These are phyloP conservation scores for Solen grandis DNA, from an alignment of 1,140 invertebrate genomes.

Conservation along the genomic window DNA sequence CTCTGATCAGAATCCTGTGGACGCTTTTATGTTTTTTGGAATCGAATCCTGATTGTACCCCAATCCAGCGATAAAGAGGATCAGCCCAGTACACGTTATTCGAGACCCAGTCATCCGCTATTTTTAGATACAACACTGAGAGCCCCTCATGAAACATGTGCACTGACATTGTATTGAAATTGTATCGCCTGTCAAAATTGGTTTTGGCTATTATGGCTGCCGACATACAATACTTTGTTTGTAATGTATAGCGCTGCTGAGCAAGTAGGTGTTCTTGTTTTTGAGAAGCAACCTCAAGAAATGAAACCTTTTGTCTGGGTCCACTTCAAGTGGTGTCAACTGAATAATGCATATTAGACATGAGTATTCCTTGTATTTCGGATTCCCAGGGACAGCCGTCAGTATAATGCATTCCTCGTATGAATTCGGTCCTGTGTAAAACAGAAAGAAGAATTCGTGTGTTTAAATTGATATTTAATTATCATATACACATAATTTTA, in stretches of 20 bases:
- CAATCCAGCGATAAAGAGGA: constrained; percentile 26
- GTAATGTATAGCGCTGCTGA: constrained; percentile 1
- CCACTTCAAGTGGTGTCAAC: no score
- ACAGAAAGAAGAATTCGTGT: no score
- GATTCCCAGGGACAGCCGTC: no score
- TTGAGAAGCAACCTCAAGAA: no score
- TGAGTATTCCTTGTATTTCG: no score
- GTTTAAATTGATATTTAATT: no score
- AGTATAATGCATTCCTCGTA: no score
- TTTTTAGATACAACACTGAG: background rate
- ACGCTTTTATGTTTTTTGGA: background rate
- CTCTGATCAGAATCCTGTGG: constrained; percentile 4
- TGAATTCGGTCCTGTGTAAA: no score
- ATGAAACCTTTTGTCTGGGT: no score
- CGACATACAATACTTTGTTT: constrained; percentile 10
- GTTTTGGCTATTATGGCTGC: background rate
- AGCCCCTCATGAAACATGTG: constrained; percentile 7
- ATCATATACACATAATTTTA: no score
- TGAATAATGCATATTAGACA: no score
- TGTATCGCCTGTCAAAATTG: background rate
- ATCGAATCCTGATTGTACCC: background rate
- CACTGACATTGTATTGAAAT: background rate
- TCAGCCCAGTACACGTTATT: constrained; percentile 45
- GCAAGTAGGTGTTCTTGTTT: background rate
- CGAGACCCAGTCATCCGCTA: constrained; percentile 23